A percentile compares a stretch with the other conserved stretches of the same genome.
phyloP scores from a whole-genome alignment of 2,888 invertebrate genomes.

The Drosophila greeni region DNA sequence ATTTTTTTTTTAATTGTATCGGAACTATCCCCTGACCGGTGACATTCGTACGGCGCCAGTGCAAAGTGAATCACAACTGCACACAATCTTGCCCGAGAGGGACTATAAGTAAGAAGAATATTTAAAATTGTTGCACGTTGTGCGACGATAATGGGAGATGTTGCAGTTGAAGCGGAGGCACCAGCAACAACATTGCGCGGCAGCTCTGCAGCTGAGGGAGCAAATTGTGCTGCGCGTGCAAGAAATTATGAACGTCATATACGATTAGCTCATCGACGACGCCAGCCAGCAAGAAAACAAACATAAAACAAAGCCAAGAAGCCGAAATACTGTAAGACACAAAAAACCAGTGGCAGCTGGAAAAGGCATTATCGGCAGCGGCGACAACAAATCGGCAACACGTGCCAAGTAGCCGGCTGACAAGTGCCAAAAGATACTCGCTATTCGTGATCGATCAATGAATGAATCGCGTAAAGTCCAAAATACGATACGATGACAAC shows the following conservation, averaged over 20 bases:
- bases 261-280: conserved; percentile 66
- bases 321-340: conserved; percentile 52
- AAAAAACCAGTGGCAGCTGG: conserved; percentile 26
- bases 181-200: conserved; percentile 33
- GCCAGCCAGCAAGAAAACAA: conserved; percentile 32
- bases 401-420: conserved; percentile 55
- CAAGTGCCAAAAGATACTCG: conserved; percentile 60
- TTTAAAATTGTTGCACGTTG: conserved; percentile 66
- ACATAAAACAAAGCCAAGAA: conserved; percentile 32
- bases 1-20: background rate
- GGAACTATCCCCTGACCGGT: background rate
- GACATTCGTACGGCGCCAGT: conserved; percentile 10
- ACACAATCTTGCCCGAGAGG: conserved; percentile 15
- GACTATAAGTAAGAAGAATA: conserved; percentile 31
- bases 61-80: conserved; percentile 21
- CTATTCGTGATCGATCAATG: conserved; percentile 73
- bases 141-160: conserved; percentile 26
- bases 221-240: conserved; percentile 59
- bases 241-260: conserved; percentile 60
- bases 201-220: conserved; percentile 50
- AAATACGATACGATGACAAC: conserved; percentile 42
- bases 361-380: conserved; percentile 36
- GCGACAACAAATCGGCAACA: conserved; percentile 49
- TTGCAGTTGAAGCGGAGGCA: conserved; percentile 14
- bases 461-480: conserved; percentile 58